Percentiles rank a stretch among this genome's conserved stretches.
These are phyloP conservation scores for Rhineura floridana DNA, from an alignment of 2,113 vertebrate genomes.

Conservation along the genomic window DNA sequence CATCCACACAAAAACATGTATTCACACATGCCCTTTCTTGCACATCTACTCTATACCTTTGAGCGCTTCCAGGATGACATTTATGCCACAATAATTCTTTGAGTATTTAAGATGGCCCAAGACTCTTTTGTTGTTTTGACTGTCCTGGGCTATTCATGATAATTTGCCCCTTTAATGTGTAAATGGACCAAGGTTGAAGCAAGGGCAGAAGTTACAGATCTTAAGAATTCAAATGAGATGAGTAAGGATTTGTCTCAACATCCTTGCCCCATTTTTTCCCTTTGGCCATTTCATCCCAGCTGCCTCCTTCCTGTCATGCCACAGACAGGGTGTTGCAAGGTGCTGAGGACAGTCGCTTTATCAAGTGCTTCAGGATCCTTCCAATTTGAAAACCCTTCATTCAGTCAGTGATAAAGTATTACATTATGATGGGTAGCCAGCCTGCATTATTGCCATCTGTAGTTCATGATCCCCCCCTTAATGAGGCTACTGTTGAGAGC, in stretches of 20 bases:
- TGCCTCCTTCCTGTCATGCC: conserved; percentile 21
- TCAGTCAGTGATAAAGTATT: conserved; percentile 63
- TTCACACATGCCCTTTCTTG: no score
- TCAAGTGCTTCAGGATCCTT: conserved; percentile 56
- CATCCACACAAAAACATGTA: no score
- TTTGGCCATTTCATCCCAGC: background rate
- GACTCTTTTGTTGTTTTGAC: background rate
- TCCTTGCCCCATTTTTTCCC: background rate
- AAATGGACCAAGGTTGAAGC: background rate
- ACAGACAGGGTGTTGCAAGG: conserved; percentile 53
- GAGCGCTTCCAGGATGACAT: background rate
- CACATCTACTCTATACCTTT: background rate
- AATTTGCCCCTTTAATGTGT: background rate
- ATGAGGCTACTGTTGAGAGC: conserved; percentile 59
- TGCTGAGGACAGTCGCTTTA: conserved; percentile 51
- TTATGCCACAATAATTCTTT: background rate
- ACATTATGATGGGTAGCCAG: conserved; percentile 65
- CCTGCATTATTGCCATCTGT: conserved; percentile 56
- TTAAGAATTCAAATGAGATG: background rate
- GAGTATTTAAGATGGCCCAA: background rate
- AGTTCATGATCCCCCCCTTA: conserved; percentile 48
- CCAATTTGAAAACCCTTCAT: conserved; percentile 62
- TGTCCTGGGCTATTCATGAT: background rate
- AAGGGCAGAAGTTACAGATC: background rate
- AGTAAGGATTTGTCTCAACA: background rate